These are phyloP conservation scores for Heliornis fulica DNA, from an alignment of 2,113 vertebrate species.

Conservation along the genomic window DNA sequence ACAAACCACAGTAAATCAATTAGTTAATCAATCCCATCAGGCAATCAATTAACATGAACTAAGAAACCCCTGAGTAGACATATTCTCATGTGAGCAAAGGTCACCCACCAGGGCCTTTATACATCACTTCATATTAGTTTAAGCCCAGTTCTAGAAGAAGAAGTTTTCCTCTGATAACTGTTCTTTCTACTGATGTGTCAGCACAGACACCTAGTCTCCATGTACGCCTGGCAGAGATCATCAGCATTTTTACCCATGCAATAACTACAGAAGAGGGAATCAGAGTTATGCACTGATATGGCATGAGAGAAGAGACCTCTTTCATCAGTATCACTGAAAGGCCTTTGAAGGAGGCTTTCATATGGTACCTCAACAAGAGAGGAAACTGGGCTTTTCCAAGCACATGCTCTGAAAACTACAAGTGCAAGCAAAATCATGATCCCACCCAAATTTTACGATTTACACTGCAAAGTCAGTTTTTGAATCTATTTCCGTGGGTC, in stretches of 20 bases:
- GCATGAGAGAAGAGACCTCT: background rate
- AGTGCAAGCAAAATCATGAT: background rate
- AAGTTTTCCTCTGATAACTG: constrained; percentile 56
- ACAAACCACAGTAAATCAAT: constrained; percentile 54
- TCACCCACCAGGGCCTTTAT: background rate
- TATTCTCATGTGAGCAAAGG: background rate
- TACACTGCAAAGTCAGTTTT: background rate
- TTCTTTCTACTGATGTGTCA: constrained; percentile 57
- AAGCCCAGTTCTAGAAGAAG: constrained; percentile 34
- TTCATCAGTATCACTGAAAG: background rate
- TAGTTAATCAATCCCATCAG: constrained; percentile 59
- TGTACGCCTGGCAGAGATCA: background rate
- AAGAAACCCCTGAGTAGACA: constrained; percentile 57
- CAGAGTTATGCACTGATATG: background rate
- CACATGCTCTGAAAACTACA: background rate
- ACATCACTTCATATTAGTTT: constrained; percentile 45
- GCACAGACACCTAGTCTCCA: constrained; percentile 40
- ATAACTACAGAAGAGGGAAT: constrained; percentile 30
- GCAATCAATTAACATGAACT: constrained; percentile 61
- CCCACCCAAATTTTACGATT: background rate
- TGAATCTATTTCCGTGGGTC: background rate
- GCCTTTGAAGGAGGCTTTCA: background rate
- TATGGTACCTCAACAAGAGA: background rate
- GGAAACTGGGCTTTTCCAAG: background rate
- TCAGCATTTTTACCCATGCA: background rate